Percentiles rank a stretch among this genome's conserved stretches.
phyloP scores from a whole-genome alignment of 2,113 vertebrate genomes.

The Antechinus stuartii region DNA sequence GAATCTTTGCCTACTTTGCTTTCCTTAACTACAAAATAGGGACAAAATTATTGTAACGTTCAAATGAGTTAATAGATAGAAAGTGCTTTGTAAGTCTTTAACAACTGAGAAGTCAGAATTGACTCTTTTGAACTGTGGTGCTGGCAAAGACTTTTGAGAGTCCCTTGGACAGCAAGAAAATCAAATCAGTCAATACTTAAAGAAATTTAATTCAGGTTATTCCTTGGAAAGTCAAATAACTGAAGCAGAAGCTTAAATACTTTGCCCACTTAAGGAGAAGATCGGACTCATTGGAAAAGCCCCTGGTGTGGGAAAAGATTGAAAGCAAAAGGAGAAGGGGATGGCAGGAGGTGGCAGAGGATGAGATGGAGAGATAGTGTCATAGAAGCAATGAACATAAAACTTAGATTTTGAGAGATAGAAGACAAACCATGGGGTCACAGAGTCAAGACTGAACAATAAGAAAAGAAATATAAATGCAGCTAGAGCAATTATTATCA shows the following conservation, averaged over 20 bases:
- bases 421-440: background rate
- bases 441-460: background rate
- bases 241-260: background rate
- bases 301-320: background rate
- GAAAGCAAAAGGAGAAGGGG: background rate
- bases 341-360: background rate
- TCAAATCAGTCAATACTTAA: background rate
- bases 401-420: background rate
- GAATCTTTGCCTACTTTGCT: background rate
- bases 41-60: background rate
- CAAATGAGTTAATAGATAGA: background rate
- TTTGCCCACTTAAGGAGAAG: background rate
- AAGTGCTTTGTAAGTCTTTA: background rate
- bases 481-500: background rate
- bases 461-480: background rate
- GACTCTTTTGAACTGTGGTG: background rate
- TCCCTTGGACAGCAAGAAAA: background rate
- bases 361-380: background rate
- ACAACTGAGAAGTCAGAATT: background rate
- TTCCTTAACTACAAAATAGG: background rate
- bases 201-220: background rate
- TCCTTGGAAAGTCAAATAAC: background rate
- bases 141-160: background rate
- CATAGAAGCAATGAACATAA: background rate
- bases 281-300: background rate